Base-by-base conservation (phyloP, 2,113 vertebrate genomes). In the Ardeotis arabs region DNA sequence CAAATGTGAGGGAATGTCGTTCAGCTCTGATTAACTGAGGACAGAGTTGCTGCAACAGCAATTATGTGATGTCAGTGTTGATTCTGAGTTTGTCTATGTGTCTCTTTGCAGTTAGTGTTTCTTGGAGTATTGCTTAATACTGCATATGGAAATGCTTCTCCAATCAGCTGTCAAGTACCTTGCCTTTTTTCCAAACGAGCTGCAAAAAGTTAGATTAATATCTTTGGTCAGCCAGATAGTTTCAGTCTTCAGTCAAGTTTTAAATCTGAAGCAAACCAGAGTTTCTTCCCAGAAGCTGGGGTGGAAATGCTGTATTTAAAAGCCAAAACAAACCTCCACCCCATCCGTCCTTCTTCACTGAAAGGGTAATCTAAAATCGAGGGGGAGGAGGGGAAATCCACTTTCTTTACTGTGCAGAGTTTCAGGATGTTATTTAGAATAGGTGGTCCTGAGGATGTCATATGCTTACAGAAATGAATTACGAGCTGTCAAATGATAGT, bases 1-100 rank as follows among this genome's bases (percentile, higher is more conserved):
- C 31, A 28, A 0, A 12, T 5, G 14, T 18, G 41, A 33, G 84
- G 29, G 49, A 50, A 39, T 20, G 8, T 67, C 0, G 0, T 22
- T 66, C 41, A 63, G 69, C 67, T 76, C 1, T 19, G 56, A 35
- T 69, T 59, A 81, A 27, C 58, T 45, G 87, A 79, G 78, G 62
- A 23, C 55, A 10, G 23, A 25, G 70, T 44, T 93, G 50, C 63
- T 94, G 45, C 78, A 58, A 5, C 25, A 76, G 59, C 81, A 50
- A 7, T 87, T 90, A 37, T 0, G 1, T 31, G 66, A 8, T 75
- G 66, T 44, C 9, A 13, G 18, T 56, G 77, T 49, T 63, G 37
- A 47, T 75, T 63, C 20, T 17, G 56, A 70, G 37, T 70, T n/a
- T 87, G 10, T 11, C 4, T 37, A 6, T 45, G 31, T 10, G 13